These are phyloP conservation scores for Paguma larvata DNA, from an alignment of 2,797 vertebrate genomes.

Conservation along the genomic window DNA sequence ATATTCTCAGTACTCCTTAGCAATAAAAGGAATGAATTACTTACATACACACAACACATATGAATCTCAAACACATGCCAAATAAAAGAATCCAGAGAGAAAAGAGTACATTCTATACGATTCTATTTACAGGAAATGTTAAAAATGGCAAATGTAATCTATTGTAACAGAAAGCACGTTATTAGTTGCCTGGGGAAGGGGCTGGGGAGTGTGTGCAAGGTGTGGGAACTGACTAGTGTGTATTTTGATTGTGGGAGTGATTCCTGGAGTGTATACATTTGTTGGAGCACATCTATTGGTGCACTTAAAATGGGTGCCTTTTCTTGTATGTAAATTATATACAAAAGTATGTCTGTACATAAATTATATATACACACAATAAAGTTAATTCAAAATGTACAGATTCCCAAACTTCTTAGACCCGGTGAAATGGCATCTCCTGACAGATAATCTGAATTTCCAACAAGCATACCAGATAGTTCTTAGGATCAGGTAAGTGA, in stretches of 20 bases:
- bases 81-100: background rate
- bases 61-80: background rate
- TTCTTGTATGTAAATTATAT: background rate
- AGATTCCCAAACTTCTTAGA: background rate
- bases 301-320: background rate
- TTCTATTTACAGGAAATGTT: background rate
- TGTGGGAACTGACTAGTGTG: background rate
- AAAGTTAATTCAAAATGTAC: background rate
- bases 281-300: background rate
- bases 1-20: background rate
- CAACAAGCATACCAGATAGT: background rate
- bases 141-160: background rate
- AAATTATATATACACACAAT: background rate
- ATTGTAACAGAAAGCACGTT: background rate
- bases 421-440: background rate
- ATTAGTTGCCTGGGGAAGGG: background rate
- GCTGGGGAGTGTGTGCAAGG: background rate
- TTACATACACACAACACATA: background rate
- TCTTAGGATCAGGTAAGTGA: background rate
- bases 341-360: background rate
- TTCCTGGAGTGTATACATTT: background rate
- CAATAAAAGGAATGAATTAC: background rate
- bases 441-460: conserved; percentile 16
- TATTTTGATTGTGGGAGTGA: background rate
- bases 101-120: background rate